Evolutionary conservation across 2,797 vertebrate genomes (phyloP).

Genomic region (Spinus olivaceus): DNA sequence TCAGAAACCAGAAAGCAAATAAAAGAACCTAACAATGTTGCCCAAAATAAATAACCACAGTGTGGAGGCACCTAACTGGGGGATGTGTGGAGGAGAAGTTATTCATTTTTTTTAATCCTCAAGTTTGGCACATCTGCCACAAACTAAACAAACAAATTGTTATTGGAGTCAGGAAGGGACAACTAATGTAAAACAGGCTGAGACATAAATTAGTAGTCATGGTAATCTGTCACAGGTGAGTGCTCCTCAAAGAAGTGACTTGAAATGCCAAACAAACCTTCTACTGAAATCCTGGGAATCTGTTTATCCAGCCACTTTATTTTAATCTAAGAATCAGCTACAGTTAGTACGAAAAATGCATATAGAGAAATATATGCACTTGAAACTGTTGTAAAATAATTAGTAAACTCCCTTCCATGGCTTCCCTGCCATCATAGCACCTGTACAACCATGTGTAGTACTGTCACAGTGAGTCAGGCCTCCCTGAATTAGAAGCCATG

Average conservation of each 20-base stretch:
- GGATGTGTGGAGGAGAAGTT: background rate
- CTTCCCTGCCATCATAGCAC: background rate
- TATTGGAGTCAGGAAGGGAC: slow-evolving; percentile 4
- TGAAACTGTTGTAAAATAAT: background rate
- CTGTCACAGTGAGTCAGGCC: background rate
- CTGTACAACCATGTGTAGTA: background rate
- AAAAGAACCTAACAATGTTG: background rate
- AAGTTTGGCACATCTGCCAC: background rate
- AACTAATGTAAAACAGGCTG: slow-evolving; percentile 31
- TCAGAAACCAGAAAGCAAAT: slow-evolving; percentile 42
- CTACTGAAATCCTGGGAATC: background rate
- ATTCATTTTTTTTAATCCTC: background rate
- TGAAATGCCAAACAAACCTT: background rate
- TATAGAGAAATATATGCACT: background rate
- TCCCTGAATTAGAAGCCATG: background rate
- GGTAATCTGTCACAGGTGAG: slow-evolving; percentile 19
- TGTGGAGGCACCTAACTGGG: slow-evolving; percentile 1
- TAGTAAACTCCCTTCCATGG: background rate
- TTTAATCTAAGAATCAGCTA: background rate
- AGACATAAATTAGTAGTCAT: slow-evolving; percentile 1
- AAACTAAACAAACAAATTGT: slow-evolving; percentile 32
- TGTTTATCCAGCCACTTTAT: background rate
- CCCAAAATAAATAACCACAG: slow-evolving; percentile 44
- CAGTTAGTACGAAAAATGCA: background rate
- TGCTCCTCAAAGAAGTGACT: background rate